Conservation (phyloP, 2,888 invertebrate genomes). For the Conomelus anceps region DNA sequence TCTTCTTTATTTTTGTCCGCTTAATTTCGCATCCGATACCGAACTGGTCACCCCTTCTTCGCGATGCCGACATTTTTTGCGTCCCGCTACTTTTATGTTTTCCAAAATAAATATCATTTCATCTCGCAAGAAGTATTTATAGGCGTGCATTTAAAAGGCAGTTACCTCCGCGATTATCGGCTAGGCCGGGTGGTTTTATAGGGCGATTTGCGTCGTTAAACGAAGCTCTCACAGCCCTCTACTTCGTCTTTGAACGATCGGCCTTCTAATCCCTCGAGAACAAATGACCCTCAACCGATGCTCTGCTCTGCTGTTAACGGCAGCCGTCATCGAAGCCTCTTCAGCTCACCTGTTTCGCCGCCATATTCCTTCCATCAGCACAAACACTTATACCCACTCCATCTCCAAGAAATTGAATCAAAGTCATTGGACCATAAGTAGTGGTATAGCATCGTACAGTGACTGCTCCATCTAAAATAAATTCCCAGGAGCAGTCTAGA, state of each 20-base stretch:
- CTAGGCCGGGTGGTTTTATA: not conserved
- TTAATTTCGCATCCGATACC: conserved; percentile 6
- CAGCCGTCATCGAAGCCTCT: not conserved
- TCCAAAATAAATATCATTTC: conserved; percentile 8
- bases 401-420: not conserved
- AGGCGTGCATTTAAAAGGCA: not conserved
- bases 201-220: conserved; percentile 5
- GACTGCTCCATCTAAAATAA: not conserved
- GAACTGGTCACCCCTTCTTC: not conserved
- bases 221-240: not conserved
- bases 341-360: not conserved
- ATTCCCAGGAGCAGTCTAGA: too few relatives aligned
- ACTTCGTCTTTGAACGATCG: not conserved
- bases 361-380: not conserved
- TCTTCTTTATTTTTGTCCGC: conserved; percentile 9
- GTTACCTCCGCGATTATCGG: not conserved
- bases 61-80: not conserved
- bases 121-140: not conserved
- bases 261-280: not conserved
- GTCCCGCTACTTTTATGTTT: conserved; percentile 2
- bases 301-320: not conserved
- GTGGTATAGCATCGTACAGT: not conserved
- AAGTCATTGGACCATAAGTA: not conserved
- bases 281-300: not conserved
- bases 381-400: not conserved